Base-by-base conservation (phyloP, 2,888 invertebrate species). In the Lysandra coridon region DNA sequence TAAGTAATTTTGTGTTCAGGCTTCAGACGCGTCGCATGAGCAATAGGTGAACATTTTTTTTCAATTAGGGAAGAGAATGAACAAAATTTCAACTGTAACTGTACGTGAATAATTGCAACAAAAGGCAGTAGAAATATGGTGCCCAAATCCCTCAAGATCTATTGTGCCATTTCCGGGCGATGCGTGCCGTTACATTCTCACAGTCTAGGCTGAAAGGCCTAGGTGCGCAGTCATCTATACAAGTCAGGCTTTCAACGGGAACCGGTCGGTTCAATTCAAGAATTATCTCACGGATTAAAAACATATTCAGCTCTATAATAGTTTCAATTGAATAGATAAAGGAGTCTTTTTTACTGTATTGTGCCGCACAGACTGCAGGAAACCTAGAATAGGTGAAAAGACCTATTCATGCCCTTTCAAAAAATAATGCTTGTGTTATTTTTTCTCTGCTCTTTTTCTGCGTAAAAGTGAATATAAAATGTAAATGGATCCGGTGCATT, bases 221-320 rank as follows among this genome's bases (percentile, higher is more conserved):
- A 86, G 86, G 69, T 69, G 30, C 69, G 33, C 69, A 90, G 89
- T 91, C 88, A 89, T 90, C 86, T 86, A 87, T 87, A 81, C 83
- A 83, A 87, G 88, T 90, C 91, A 2, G 44, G 94, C 93, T 91
- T 92, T 93, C 91, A 91, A 84, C 87, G 87, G 85, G 86, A 93
- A 92, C 93, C 92, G 93, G 93, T 92, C 87, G 84, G 79, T 78
- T 73, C 79, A 57, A 75, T 76, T 69, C 78, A 78, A 78, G 80
- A 79, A 78, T 81, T 79, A 79, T 78, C 83, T 62, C 62, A 78
- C 60, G 78, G 62, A 76, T 76, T 78, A 78, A 37, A 78, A 78
- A 78, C 60, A 62, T 33, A 76, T 76, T 76, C 76, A 76, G 33
- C 44, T 57, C 57, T 76, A 76, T 53, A 57, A 76, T 76, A 76